Evolutionary conservation across 2,797 vertebrate species (phyloP).

Genomic region (Hafferia zeledoni): DNA sequence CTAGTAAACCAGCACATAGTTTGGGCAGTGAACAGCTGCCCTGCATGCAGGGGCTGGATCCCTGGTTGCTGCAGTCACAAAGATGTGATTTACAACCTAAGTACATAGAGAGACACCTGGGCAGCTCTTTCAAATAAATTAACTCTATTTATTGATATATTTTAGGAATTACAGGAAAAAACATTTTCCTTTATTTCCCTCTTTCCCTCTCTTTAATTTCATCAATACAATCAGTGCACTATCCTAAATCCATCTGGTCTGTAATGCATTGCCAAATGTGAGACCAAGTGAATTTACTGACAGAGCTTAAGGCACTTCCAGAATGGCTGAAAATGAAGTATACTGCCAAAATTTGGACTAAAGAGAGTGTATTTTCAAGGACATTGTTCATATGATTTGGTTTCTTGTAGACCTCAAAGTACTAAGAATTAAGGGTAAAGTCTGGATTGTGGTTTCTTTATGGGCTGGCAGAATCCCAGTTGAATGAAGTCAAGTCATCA

Average conservation of each 20-base stretch:
- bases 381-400: background rate
- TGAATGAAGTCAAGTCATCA: background rate
- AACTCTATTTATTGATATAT: background rate
- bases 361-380: background rate
- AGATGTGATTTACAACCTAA: background rate
- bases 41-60: background rate
- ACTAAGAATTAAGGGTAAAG: background rate
- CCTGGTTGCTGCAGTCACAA: background rate
- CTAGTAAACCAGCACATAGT: background rate
- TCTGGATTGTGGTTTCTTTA: background rate
- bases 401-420: background rate
- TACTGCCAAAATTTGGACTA: background rate
- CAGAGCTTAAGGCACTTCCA: conserved; percentile 9
- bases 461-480: background rate
- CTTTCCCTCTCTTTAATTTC: background rate
- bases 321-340: background rate
- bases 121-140: background rate
- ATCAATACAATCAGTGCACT: conserved; percentile 6
- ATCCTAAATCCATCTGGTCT: conserved; percentile 39
- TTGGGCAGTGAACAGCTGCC: background rate
- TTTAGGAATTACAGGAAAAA: background rate
- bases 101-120: background rate
- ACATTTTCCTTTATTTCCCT: background rate
- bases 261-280: background rate
- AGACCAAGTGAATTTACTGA: conserved; percentile 30